Evolutionary conservation across 2,797 vertebrate species (phyloP).

Genomic region (Channa striata): DNA sequence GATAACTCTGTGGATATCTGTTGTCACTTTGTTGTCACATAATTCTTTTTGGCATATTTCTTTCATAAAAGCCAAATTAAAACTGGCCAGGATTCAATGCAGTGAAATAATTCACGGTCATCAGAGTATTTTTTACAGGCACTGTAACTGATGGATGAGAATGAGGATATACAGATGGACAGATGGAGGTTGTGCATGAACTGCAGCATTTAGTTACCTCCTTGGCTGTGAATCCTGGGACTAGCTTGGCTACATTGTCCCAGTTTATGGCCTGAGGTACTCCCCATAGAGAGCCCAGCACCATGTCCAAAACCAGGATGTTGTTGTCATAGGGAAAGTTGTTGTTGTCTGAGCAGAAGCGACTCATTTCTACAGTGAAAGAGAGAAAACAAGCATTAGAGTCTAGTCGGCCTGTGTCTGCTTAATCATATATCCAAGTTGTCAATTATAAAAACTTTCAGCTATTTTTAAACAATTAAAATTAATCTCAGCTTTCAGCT

Average conservation of each 20-base stretch:
- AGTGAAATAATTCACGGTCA: too few species aligned
- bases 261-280: constrained; percentile 95
- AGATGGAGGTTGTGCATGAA: constrained; percentile 4
- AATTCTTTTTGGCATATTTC: too few species aligned
- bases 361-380: constrained; percentile 89
- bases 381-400: constrained; percentile 1
- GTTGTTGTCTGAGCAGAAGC: constrained; percentile 93
- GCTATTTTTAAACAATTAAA: too few species aligned
- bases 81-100: too few species aligned
- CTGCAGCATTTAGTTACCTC: constrained; percentile 85
- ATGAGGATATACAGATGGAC: not conserved
- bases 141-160: constrained; percentile 2
- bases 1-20: too few species aligned
- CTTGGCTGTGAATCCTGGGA: constrained; percentile 95
- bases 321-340: constrained; percentile 96
- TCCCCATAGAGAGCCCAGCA: constrained; percentile 92
- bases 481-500: too few species aligned
- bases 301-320: constrained; percentile 95
- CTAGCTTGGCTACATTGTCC: constrained; percentile 95
- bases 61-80: too few species aligned
- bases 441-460: too few species aligned
- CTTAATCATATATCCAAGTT: not conserved
- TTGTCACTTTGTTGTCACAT: too few species aligned
- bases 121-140: too few species aligned
- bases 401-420: not conserved